A percentile compares a stretch with the other conserved stretches of the same genome.
phyloP scores from a whole-genome alignment of 1,140 invertebrate genomes.

The Temnothorax nylanderi region DNA sequence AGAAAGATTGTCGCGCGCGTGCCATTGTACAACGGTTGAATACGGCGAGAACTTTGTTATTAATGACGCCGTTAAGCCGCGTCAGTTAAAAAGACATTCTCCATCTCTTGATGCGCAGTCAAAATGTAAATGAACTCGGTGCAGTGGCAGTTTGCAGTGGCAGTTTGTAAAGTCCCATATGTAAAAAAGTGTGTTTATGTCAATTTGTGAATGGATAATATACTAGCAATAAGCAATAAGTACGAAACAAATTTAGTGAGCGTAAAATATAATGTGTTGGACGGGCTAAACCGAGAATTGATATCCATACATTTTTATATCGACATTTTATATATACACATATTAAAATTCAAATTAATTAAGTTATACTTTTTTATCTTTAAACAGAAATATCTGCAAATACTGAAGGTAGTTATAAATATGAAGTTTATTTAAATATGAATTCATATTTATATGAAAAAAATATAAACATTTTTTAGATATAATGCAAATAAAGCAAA shows the following conservation, averaged over 20 bases:
- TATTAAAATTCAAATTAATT: not conserved
- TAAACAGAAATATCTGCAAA: not conserved
- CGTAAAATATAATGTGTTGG: not conserved
- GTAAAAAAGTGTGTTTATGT: not conserved
- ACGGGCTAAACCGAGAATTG: not conserved
- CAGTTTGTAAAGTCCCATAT: not conserved
- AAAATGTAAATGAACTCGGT: not conserved
- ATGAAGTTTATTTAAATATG: not conserved
- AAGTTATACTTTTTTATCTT: not conserved
- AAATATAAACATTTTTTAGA: not conserved
- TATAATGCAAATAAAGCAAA: not conserved
- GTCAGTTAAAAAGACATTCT: constrained; percentile 10
- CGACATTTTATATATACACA: not conserved
- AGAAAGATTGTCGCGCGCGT: constrained; percentile 52
- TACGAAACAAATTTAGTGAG: not conserved
- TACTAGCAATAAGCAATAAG: not conserved
- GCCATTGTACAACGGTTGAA: constrained; percentile 27
- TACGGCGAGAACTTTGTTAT: constrained; percentile 44
- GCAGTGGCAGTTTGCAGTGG: not conserved
- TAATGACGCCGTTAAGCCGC: constrained; percentile 18
- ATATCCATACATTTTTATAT: not conserved
- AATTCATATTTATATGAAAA: too few species aligned
- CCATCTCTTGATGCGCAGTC: not conserved
- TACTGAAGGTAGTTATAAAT: not conserved
- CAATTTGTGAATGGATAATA: not conserved